A percentile compares a stretch with the other conserved stretches of the same genome.
Evolutionary conservation across 2,888 invertebrate genomes (phyloP).

Genomic region (Mimas tiliae): DNA sequence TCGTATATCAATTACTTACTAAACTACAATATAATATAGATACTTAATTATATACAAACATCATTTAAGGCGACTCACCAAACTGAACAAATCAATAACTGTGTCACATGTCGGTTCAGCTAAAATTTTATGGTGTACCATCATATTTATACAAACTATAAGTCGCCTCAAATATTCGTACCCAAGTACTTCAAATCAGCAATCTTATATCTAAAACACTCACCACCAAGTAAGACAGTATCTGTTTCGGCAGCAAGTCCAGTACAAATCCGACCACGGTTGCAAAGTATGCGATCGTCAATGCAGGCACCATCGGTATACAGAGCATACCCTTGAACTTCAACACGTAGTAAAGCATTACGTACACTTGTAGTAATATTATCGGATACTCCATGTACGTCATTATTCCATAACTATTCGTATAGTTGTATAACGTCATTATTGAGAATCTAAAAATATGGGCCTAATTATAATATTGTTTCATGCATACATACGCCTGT

Average conservation of each 20-base stretch:
- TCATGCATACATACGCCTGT: no score
- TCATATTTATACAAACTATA: no score
- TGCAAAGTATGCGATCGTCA: constrained; percentile 59
- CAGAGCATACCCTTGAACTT: constrained; percentile 87
- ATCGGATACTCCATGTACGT: constrained; percentile 95
- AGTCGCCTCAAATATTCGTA: no score
- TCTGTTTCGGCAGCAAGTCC: constrained; percentile 69
- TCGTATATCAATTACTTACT: no score
- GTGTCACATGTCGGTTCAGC: no score
- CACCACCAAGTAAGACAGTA: constrained; percentile 87
- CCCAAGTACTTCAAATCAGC: no score
- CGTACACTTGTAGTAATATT: constrained; percentile 89
- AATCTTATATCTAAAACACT: constrained; percentile 53
- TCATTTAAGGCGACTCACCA: no score
- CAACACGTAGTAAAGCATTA: constrained; percentile 89
- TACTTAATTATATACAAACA: no score
- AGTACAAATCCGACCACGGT: constrained; percentile 53
- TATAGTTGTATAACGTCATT: constrained; percentile 92
- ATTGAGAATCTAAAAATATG: constrained; percentile 89
- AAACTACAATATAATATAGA: no score
- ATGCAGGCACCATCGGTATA: constrained; percentile 54
- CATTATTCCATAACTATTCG: constrained; percentile 88
- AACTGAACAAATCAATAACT: no score
- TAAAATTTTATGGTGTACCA: no score
- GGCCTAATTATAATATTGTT: background rate